Evolutionary conservation across 1,140 invertebrate species (phyloP).

Genomic region (Zophobas morio): DNA sequence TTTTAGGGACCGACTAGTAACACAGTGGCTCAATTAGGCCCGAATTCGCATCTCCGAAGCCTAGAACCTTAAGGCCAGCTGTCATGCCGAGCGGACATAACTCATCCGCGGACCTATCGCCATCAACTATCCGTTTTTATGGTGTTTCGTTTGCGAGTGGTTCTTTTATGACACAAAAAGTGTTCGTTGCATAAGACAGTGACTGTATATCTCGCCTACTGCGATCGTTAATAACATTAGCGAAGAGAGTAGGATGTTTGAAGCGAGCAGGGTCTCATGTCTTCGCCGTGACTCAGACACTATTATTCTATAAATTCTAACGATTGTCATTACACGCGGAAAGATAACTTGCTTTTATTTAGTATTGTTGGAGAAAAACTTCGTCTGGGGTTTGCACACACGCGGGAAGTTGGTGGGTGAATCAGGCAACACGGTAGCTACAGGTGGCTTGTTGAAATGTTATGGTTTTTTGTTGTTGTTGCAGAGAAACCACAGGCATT

Average conservation of each 20-base stretch:
- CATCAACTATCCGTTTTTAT: constrained; percentile 17
- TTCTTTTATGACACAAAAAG: constrained; percentile 46
- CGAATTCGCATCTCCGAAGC: no score
- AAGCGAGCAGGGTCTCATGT: constrained; percentile 48
- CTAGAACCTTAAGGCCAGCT: background rate
- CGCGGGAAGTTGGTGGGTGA: no score
- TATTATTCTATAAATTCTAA: constrained; percentile 56
- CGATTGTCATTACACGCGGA: constrained; percentile 47
- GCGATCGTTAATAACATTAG: constrained; percentile 53
- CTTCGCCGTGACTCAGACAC: constrained; percentile 52
- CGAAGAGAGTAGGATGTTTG: constrained; percentile 54
- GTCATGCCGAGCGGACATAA: background rate
- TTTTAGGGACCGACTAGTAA: background rate
- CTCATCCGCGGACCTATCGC: constrained; percentile 1
- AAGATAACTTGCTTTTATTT: background rate
- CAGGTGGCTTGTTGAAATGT: no score
- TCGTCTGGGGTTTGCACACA: no score
- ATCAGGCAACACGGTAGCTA: no score
- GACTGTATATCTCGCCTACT: constrained; percentile 53
- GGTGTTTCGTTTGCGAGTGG: constrained; percentile 1
- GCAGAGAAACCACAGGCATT: no score
- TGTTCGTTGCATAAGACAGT: constrained; percentile 50
- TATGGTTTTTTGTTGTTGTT: no score
- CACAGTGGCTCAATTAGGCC: background rate
- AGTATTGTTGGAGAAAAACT: no score